Evolutionary conservation across 2,888 invertebrate genomes (phyloP).

Genomic region (Dicyrtoma fusca): DNA sequence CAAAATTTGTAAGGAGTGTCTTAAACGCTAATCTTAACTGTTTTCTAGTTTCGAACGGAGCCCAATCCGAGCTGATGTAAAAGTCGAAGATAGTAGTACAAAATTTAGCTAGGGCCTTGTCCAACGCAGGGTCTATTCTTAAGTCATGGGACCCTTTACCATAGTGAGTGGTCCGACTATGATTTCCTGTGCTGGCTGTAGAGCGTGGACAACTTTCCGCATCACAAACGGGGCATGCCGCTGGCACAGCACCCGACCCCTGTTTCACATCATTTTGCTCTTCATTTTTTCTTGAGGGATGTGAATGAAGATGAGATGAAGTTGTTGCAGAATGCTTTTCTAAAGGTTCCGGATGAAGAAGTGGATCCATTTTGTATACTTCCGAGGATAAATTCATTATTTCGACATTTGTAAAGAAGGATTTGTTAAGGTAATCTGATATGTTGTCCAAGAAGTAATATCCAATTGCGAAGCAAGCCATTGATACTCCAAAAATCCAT

Average conservation of each 20-base stretch:
- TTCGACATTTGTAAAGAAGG: not conserved
- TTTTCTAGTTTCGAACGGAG: slow-evolving; percentile 51
- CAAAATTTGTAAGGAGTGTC: slow-evolving; percentile 45
- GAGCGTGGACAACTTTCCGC: slow-evolving; percentile 16
- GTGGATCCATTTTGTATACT: slow-evolving; percentile 17
- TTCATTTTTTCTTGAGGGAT: not conserved
- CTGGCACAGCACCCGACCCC: not conserved
- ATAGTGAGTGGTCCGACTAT: slow-evolving; percentile 2
- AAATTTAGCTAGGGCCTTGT: slow-evolving; percentile 48
- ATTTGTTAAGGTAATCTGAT: not conserved
- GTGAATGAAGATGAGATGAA: not conserved
- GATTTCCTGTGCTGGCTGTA: not conserved
- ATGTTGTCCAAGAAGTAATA: slow-evolving; percentile 39
- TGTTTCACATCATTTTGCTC: not conserved
- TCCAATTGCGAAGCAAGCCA: slow-evolving; percentile 42
- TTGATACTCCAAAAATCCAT: slow-evolving; percentile 48
- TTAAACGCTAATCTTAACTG: slow-evolving; percentile 47
- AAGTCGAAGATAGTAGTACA: slow-evolving; percentile 48
- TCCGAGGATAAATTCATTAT: not conserved
- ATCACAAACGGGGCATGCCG: slow-evolving; percentile 21
- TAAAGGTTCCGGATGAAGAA: slow-evolving; percentile 14
- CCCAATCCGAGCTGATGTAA: slow-evolving; percentile 51
- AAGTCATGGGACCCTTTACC: slow-evolving; percentile 38
- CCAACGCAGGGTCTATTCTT: slow-evolving; percentile 47
- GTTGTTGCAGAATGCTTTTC: not conserved